Evolutionary conservation across 2,888 invertebrate genomes (phyloP).

Genomic region (Mayetiola destructor): DNA sequence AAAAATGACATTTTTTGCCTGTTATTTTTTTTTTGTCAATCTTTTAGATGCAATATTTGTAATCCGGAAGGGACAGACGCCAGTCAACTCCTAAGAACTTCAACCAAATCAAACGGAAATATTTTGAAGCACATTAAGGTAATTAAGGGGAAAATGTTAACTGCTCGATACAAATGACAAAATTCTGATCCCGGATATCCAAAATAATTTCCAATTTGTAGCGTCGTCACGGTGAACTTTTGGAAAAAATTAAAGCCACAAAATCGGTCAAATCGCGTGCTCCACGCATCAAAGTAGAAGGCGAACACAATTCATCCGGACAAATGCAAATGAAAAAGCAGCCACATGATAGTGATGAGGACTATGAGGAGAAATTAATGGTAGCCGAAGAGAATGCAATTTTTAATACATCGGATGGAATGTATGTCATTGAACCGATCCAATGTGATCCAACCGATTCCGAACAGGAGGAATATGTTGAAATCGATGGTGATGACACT

Average conservation of each 20-base stretch:
- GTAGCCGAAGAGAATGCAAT: no score
- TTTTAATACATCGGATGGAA: neutral
- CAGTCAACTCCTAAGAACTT: constrained; percentile 4
- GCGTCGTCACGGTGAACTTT: neutral
- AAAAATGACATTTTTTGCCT: neutral
- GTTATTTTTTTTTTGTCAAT: neutral
- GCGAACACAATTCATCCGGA: neutral
- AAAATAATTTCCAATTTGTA: neutral
- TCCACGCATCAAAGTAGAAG: neutral
- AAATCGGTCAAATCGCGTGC: constrained; percentile 6
- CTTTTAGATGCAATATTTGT: constrained; percentile 5
- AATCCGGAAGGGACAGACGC: constrained; percentile 6
- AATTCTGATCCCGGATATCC: neutral
- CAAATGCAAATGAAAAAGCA: neutral
- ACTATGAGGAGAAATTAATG: no score
- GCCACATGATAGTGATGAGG: neutral
- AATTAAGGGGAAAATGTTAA: neutral
- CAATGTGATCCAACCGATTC: neutral
- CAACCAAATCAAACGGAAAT: constrained; percentile 8
- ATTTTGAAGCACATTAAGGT: constrained; percentile 14
- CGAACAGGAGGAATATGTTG: neutral
- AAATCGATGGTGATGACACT: neutral
- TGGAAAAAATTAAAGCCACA: constrained; percentile 1
- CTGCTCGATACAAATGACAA: neutral
- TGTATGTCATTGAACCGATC: constrained; percentile 8